Percentiles rank a stretch among this genome's conserved stretches.
phyloP scores from a whole-genome alignment of 1,140 invertebrate genomes.

The Thaumatotibia leucotreta region DNA sequence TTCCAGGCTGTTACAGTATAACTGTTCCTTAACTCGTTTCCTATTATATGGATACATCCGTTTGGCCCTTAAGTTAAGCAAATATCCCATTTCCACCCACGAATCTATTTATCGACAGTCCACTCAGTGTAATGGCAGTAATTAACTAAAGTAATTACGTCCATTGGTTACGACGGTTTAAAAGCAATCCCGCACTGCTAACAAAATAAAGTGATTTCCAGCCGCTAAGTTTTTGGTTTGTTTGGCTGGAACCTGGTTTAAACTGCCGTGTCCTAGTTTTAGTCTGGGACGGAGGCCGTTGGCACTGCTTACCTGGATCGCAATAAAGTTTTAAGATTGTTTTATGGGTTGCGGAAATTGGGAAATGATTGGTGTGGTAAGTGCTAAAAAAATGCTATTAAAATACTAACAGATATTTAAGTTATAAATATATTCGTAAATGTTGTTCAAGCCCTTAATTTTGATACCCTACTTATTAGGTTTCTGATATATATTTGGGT shows the following conservation, averaged over 20 bases:
- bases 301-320: not conserved
- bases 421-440: too few species aligned
- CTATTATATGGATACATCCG: too few species aligned
- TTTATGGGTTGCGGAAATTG: not conserved
- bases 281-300: not conserved
- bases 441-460: too few species aligned
- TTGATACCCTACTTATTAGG: too few species aligned
- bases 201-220: not conserved
- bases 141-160: slow-evolving; percentile 34
- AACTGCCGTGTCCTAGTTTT: slow-evolving; percentile 4
- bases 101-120: slow-evolving; percentile 29
- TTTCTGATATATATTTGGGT: too few species aligned
- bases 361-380: not conserved
- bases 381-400: not conserved
- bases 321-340: not conserved
- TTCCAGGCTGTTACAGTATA: too few species aligned
- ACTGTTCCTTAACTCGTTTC: too few species aligned
- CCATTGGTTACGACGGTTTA: slow-evolving; percentile 21
- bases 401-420: too few species aligned
- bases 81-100: slow-evolving; percentile 27
- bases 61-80: slow-evolving; percentile 26
- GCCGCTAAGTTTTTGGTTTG: not conserved
- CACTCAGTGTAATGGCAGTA: slow-evolving; percentile 19
- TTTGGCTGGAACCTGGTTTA: not conserved
- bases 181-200: slow-evolving; percentile 1